Evolutionary conservation across 2,888 invertebrate species (phyloP).

Genomic region (Brenthis daphne): DNA sequence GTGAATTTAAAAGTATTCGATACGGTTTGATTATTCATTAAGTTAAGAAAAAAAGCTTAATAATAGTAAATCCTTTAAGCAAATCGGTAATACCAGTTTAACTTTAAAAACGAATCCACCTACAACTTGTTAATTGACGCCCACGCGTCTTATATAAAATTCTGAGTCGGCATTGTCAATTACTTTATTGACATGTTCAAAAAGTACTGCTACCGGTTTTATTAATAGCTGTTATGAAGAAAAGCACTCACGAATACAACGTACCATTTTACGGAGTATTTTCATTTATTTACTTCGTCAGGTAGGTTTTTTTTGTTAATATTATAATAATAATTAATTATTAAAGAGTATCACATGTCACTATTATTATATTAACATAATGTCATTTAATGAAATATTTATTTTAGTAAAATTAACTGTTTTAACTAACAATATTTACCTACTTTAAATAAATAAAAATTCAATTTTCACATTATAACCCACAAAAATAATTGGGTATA

Average conservation of each 20-base stretch:
- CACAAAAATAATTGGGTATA: too few relatives aligned
- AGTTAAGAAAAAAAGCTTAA: neutral
- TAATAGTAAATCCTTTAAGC: neutral
- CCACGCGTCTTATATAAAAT: constrained; percentile 49
- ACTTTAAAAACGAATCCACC: constrained; percentile 49
- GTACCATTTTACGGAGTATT: neutral
- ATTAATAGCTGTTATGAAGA: constrained; percentile 29
- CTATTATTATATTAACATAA: too few relatives aligned
- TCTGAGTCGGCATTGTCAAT: constrained; percentile 51
- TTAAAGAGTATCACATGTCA: too few relatives aligned
- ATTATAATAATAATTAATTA: too few relatives aligned
- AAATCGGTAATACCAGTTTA: constrained; percentile 12
- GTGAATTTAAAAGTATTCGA: neutral
- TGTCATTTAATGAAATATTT: too few relatives aligned
- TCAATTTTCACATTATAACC: too few relatives aligned
- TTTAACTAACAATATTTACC: too few relatives aligned
- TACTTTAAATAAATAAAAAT: too few relatives aligned
- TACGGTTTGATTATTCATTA: neutral
- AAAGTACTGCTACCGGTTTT: constrained; percentile 47
- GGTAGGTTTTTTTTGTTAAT: neutral
- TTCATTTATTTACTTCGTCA: neutral
- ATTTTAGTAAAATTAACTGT: too few relatives aligned
- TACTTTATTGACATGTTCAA: constrained; percentile 50
- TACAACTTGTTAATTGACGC: constrained; percentile 67
- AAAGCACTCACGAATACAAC: constrained; percentile 31